Evolutionary conservation across 2,888 invertebrate species (phyloP).

Genomic region (Hypsopygia costalis): DNA sequence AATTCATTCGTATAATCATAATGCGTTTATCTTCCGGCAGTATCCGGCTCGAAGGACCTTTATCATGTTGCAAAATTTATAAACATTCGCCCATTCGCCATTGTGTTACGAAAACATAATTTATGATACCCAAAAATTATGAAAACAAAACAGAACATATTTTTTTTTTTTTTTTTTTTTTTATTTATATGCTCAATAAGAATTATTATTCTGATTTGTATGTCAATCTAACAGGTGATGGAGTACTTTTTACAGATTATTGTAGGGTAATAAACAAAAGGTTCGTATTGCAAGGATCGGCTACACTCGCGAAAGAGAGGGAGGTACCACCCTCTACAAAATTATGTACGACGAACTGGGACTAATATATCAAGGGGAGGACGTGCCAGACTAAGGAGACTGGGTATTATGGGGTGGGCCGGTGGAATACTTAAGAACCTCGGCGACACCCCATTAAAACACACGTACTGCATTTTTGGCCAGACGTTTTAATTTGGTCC

Average conservation of each 20-base stretch:
- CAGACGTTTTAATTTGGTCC: slow-evolving; percentile 72
- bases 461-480: slow-evolving; percentile 76
- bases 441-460: slow-evolving; percentile 80
- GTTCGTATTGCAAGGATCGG: slow-evolving; percentile 72
- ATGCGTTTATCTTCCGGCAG: slow-evolving; percentile 7
- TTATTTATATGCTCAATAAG: too few relatives aligned
- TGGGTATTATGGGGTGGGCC: slow-evolving; percentile 77
- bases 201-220: not conserved
- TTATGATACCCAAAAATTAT: too few relatives aligned
- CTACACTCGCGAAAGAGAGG: slow-evolving; percentile 53
- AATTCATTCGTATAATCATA: slow-evolving; percentile 6
- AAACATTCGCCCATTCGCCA: not conserved
- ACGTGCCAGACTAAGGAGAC: slow-evolving; percentile 80
- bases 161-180: too few relatives aligned
- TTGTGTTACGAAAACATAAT: too few relatives aligned
- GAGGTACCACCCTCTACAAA: slow-evolving; percentile 70
- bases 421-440: slow-evolving; percentile 79
- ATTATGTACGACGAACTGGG: slow-evolving; percentile 81
- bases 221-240: slow-evolving; percentile 20
- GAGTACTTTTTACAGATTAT: slow-evolving; percentile 48
- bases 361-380: slow-evolving; percentile 80
- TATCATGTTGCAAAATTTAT: slow-evolving; percentile 6
- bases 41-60: slow-evolving; percentile 7
- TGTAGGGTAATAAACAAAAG: slow-evolving; percentile 74
- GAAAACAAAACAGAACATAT: too few relatives aligned